These are phyloP conservation scores for Elaphurus davidianus DNA, from an alignment of 2,113 vertebrate genomes.

Conservation along the genomic window DNA sequence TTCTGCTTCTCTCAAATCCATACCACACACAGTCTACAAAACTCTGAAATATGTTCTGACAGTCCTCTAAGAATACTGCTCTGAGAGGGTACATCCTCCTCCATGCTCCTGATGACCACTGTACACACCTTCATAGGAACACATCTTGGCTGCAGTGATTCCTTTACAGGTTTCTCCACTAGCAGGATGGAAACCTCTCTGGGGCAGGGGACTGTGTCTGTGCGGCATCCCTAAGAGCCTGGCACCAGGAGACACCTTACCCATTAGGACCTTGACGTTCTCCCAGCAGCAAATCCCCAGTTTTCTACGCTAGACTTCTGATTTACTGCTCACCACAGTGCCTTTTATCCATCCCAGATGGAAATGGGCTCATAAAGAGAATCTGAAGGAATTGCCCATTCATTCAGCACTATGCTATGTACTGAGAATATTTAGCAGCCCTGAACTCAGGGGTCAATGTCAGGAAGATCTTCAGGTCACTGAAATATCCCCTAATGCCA, in stretches of 20 bases:
- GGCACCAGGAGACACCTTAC: neutral
- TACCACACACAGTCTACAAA: neutral
- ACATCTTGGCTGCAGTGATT: neutral
- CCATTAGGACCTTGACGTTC: neutral
- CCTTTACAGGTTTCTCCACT: rapidly evolving
- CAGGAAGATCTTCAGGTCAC: neutral
- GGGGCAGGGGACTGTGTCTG: neutral
- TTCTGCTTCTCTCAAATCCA: neutral
- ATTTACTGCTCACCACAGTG: neutral
- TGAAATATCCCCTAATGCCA: neutral
- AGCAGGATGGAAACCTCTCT: neutral
- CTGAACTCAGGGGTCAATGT: neutral
- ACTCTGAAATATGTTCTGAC: neutral
- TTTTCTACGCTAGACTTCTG: neutral
- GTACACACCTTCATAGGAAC: neutral
- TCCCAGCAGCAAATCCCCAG: neutral
- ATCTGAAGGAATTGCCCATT: neutral
- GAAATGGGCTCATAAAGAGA: neutral
- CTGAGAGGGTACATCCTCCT: neutral
- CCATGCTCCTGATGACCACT: neutral
- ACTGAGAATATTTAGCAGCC: neutral
- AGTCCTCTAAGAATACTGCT: neutral
- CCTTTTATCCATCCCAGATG: neutral
- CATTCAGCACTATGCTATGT: neutral
- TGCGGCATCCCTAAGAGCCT: neutral